These are phyloP conservation scores for Dascillus cervinus DNA, from an alignment of 2,888 invertebrate genomes.

Conservation along the genomic window DNA sequence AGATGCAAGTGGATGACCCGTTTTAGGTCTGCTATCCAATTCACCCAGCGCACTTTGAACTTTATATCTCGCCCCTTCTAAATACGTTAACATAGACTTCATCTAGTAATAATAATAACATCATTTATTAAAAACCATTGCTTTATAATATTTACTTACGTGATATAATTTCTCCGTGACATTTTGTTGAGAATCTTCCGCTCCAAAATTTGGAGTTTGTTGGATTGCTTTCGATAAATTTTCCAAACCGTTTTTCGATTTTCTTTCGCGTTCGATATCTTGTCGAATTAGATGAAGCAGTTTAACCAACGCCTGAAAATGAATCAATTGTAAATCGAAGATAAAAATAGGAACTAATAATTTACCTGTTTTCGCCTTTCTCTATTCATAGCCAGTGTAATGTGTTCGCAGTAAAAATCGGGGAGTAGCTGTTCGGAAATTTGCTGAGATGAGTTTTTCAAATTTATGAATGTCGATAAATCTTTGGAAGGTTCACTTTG, in stretches of 20 bases:
- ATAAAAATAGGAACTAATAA: slow-evolving; percentile 2
- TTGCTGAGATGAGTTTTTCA: slow-evolving; percentile 54
- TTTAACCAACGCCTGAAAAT: slow-evolving; percentile 65
- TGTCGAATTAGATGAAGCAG: slow-evolving; percentile 78
- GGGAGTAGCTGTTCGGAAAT: slow-evolving; percentile 77
- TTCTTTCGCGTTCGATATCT: slow-evolving; percentile 82
- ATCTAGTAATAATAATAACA: slow-evolving; percentile 57
- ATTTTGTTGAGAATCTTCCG: slow-evolving; percentile 84
- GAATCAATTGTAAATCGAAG: slow-evolving; percentile 1
- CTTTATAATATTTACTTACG: slow-evolving; percentile 50
- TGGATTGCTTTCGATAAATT: slow-evolving; percentile 82
- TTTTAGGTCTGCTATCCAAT: slow-evolving; percentile 68
- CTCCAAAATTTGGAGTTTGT: slow-evolving; percentile 77
- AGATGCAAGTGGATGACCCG: slow-evolving; percentile 73
- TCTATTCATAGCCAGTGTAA: slow-evolving; percentile 85
- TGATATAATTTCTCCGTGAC: slow-evolving; percentile 88
- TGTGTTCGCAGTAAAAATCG: slow-evolving; percentile 93
- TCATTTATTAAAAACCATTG: background rate
- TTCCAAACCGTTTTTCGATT: slow-evolving; percentile 83
- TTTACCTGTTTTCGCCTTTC: slow-evolving; percentile 75
- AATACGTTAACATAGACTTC: slow-evolving; percentile 83
- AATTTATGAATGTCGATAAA: slow-evolving; percentile 56
- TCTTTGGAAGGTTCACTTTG: slow-evolving; percentile 66
- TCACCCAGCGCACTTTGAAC: slow-evolving; percentile 76
- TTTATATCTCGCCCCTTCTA: slow-evolving; percentile 86